Percentiles rank a stretch among this genome's conserved stretches.
These are phyloP conservation scores for Xiphophorus maculatus DNA, from an alignment of 2,113 vertebrate species.

Conservation along the genomic window DNA sequence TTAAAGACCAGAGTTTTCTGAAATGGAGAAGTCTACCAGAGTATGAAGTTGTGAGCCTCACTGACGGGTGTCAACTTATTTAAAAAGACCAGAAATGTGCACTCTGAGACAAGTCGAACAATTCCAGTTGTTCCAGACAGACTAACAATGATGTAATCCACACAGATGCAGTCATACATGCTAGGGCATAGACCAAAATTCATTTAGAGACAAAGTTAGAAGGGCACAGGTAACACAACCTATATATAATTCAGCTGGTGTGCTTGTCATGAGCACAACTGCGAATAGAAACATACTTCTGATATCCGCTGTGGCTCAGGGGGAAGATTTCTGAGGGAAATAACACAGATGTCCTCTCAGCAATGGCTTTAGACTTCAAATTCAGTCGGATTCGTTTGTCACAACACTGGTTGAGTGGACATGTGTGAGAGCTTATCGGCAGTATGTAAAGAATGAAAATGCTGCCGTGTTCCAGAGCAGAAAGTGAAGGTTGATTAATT, in stretches of 20 bases:
- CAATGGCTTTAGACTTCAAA: not conserved
- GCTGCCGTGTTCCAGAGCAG: too few species aligned
- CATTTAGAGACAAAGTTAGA: constrained; percentile 4
- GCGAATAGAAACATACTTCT: not conserved
- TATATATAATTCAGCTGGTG: not conserved
- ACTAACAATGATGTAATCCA: constrained; percentile 4
- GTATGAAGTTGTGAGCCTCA: constrained; percentile 59
- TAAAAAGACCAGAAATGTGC: constrained; percentile 41
- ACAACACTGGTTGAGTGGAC: not conserved
- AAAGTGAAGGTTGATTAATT: not conserved
- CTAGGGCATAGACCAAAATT: constrained; percentile 18
- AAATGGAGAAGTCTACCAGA: constrained; percentile 38
- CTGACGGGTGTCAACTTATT: constrained; percentile 48
- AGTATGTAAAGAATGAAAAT: too few species aligned
- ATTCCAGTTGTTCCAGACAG: constrained; percentile 15
- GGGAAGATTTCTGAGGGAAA: constrained; percentile 1
- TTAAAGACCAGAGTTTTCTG: constrained; percentile 41
- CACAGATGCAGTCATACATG: not conserved
- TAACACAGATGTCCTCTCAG: not conserved
- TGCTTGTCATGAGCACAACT: not conserved
- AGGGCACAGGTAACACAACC: not conserved
- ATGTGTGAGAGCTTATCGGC: not conserved
- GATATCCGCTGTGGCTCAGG: not conserved
- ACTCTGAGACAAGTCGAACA: not conserved
- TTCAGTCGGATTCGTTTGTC: not conserved